Percentiles rank a stretch among this genome's conserved stretches.
phyloP scores from a whole-genome alignment of 1,140 invertebrate species.

The Phymastichus coffea region DNA sequence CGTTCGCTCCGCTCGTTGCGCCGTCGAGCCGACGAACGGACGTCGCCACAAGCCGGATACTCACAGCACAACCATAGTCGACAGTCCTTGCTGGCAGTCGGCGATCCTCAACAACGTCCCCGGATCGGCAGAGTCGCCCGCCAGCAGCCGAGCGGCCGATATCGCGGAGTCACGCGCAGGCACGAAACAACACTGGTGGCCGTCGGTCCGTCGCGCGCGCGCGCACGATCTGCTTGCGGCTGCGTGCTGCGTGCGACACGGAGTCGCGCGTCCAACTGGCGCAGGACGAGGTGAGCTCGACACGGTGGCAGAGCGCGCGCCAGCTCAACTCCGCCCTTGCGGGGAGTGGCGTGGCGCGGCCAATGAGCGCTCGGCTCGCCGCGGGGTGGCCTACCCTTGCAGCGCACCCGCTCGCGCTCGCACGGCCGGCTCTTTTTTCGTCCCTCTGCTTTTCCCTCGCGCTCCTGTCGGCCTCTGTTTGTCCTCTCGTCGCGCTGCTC shows the following conservation, averaged over 20 bases:
- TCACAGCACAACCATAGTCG: slow-evolving; percentile 55
- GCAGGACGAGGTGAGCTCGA: too few relatives aligned
- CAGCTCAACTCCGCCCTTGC: slow-evolving; percentile 44
- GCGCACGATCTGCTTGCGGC: too few relatives aligned
- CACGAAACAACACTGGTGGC: not conserved
- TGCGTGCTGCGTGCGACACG: slow-evolving; percentile 42
- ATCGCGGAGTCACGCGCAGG: not conserved
- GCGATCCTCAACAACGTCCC: not conserved
- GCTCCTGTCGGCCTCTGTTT: not conserved
- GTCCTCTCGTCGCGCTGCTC: too few relatives aligned
- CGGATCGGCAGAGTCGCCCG: not conserved
- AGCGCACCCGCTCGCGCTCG: not conserved
- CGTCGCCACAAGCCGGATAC: too few relatives aligned
- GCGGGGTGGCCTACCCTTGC: slow-evolving; percentile 38
- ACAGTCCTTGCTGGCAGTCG: slow-evolving; percentile 34
- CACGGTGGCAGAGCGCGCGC: slow-evolving; percentile 32
- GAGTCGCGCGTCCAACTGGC: slow-evolving; percentile 47
- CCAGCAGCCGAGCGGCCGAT: not conserved
- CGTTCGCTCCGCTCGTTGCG: too few relatives aligned
- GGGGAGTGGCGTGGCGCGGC: slow-evolving; percentile 47
- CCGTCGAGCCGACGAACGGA: too few relatives aligned
- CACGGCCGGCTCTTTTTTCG: not conserved
- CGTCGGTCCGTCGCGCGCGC: too few relatives aligned
- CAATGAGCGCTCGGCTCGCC: slow-evolving; percentile 40
- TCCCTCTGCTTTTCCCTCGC: not conserved